These are phyloP conservation scores for Gymnarchus niloticus DNA, from an alignment of 2,113 vertebrate genomes.

Conservation along the genomic window DNA sequence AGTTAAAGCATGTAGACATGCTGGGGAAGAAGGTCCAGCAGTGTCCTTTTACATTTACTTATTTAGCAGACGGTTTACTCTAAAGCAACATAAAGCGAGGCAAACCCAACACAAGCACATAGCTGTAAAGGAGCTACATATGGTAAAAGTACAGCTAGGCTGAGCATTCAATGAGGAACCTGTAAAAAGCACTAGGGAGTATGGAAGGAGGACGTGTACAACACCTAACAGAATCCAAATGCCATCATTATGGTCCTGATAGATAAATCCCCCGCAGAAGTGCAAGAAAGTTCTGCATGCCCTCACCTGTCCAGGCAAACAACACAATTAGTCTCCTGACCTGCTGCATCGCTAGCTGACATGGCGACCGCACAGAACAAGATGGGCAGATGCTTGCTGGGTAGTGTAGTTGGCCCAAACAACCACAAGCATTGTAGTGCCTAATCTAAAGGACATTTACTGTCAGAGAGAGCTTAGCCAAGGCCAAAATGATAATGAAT, in stretches of 20 bases:
- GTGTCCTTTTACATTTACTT: not conserved
- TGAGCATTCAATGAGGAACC: too few relatives aligned
- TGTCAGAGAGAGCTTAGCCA: not conserved
- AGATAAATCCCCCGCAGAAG: too few relatives aligned
- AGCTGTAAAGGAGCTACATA: too few relatives aligned
- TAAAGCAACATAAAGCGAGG: too few relatives aligned
- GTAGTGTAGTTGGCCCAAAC: not conserved
- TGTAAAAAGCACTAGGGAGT: too few relatives aligned
- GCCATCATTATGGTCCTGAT: too few relatives aligned
- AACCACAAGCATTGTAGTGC: not conserved
- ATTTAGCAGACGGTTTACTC: too few relatives aligned
- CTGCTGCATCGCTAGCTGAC: not conserved
- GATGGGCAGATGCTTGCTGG: not conserved
- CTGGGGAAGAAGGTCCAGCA: not conserved
- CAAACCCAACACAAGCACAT: too few relatives aligned
- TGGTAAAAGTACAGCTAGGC: too few relatives aligned
- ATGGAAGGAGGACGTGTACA: too few relatives aligned
- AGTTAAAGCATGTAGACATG: too few relatives aligned
- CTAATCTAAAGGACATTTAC: not conserved
- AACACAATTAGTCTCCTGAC: not conserved
- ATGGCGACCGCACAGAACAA: not conserved
- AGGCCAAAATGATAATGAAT: not conserved
- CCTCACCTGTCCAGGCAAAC: not conserved
- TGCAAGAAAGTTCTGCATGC: not conserved
- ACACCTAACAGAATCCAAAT: too few relatives aligned